Conservation (phyloP, 2,888 invertebrate genomes). For the Neria commutata region DNA sequence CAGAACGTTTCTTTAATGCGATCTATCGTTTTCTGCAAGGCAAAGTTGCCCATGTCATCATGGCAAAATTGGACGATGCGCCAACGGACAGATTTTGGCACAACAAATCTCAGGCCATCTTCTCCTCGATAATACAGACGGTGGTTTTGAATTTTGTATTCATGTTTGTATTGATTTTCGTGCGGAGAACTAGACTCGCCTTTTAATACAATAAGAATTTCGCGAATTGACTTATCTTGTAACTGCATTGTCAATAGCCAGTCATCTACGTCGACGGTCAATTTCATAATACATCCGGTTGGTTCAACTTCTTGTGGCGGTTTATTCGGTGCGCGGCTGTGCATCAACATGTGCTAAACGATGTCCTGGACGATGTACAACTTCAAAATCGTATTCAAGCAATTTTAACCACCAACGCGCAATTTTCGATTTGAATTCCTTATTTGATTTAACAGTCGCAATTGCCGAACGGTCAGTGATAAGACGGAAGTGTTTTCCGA, state of each 20-base stretch:
- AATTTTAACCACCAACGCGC: not conserved
- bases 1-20: not conserved
- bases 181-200: slow-evolving; percentile 6
- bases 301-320: not conserved
- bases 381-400: not conserved
- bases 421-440: not conserved
- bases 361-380: slow-evolving; percentile 11
- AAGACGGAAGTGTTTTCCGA: slow-evolving; percentile 35
- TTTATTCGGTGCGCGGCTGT: slow-evolving; percentile 11
- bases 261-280: slow-evolving; percentile 16
- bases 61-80: slow-evolving; percentile 18
- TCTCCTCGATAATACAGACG: slow-evolving; percentile 10
- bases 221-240: not conserved
- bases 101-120: slow-evolving; percentile 9
- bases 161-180: slow-evolving; percentile 7
- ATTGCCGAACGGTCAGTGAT: slow-evolving; percentile 23
- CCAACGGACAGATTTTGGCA: slow-evolving; percentile 17
- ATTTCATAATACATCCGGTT: slow-evolving; percentile 8
- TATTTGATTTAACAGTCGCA: not conserved
- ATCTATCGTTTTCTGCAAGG: slow-evolving; percentile 14
- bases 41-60: slow-evolving; percentile 16
- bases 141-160: slow-evolving; percentile 10
- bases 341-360: slow-evolving; percentile 25
- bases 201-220: slow-evolving; percentile 1
- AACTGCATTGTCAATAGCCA: slow-evolving; percentile 19